These are phyloP conservation scores for Lophius americanus DNA, from an alignment of 2,797 vertebrate genomes.

Conservation along the genomic window DNA sequence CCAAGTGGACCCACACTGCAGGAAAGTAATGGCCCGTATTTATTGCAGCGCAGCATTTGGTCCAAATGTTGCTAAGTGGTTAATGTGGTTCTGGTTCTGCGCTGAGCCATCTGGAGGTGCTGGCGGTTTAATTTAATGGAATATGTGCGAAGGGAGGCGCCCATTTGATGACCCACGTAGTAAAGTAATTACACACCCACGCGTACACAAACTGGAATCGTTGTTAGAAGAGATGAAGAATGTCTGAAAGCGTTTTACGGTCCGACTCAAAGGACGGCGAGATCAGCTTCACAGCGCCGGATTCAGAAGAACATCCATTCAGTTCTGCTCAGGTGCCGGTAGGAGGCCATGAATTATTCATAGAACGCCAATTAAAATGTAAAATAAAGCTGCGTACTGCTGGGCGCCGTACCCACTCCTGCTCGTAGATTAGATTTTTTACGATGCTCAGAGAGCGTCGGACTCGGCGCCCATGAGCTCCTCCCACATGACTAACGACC, in stretches of 20 bases:
- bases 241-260: not conserved
- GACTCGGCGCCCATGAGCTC: not conserved
- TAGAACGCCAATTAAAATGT: too few species aligned
- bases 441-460: not conserved
- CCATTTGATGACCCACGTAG: slow-evolving; percentile 19
- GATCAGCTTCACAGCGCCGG: not conserved
- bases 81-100: not conserved
- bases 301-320: too few species aligned
- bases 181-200: slow-evolving; percentile 26
- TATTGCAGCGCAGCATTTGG: not conserved
- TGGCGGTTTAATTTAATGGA: slow-evolving; percentile 29
- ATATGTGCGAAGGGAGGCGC: slow-evolving; percentile 44
- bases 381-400: too few species aligned
- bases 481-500: not conserved
- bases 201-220: not conserved
- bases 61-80: slow-evolving; percentile 1
- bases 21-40: slow-evolving; percentile 1
- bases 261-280: not conserved
- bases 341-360: too few species aligned
- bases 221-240: slow-evolving; percentile 6
- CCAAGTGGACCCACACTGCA: too few species aligned
- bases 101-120: slow-evolving; percentile 22
- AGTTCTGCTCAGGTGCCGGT: too few species aligned
- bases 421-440: slow-evolving; percentile 7
- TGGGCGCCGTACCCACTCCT: not conserved